Evolutionary conservation across 2,888 invertebrate genomes (phyloP).

Genomic region (Neoascia interrupta): DNA sequence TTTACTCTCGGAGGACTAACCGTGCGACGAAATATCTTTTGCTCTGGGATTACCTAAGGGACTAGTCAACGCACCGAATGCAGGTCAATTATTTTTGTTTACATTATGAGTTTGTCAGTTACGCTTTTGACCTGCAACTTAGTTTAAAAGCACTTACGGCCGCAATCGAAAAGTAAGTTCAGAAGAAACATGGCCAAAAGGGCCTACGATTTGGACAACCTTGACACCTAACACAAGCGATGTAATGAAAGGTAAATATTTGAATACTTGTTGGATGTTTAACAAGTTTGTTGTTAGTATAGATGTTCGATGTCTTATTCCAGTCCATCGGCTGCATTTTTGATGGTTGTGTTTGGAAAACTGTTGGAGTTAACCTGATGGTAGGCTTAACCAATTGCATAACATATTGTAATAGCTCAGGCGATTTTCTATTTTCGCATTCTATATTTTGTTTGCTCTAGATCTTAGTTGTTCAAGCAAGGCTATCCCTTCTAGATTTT

Average conservation of each 20-base stretch:
- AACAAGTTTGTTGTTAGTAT: slow-evolving; percentile 6
- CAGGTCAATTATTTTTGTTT: slow-evolving; percentile 18
- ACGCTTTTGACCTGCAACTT: slow-evolving; percentile 10
- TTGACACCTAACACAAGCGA: slow-evolving; percentile 5
- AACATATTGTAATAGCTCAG: too few relatives aligned
- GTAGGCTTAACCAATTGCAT: too few relatives aligned
- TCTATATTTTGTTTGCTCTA: too few relatives aligned
- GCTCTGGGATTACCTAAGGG: slow-evolving; percentile 21
- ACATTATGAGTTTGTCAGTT: background rate
- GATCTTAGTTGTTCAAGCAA: too few relatives aligned
- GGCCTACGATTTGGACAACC: background rate
- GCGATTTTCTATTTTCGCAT: too few relatives aligned
- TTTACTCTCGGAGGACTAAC: background rate
- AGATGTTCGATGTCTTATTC: too few relatives aligned
- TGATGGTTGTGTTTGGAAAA: too few relatives aligned
- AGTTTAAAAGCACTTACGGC: slow-evolving; percentile 10
- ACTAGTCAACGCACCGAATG: slow-evolving; percentile 1
- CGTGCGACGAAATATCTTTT: background rate
- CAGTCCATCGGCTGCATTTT: too few relatives aligned
- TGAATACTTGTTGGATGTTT: background rate
- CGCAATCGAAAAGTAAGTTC: background rate
- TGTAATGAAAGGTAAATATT: slow-evolving; percentile 19
- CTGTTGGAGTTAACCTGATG: too few relatives aligned
- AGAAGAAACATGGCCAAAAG: background rate
- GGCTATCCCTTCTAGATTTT: too few relatives aligned